Evolutionary conservation across 2,113 vertebrate species (phyloP).

Genomic region (Otolemur garnettii): DNA sequence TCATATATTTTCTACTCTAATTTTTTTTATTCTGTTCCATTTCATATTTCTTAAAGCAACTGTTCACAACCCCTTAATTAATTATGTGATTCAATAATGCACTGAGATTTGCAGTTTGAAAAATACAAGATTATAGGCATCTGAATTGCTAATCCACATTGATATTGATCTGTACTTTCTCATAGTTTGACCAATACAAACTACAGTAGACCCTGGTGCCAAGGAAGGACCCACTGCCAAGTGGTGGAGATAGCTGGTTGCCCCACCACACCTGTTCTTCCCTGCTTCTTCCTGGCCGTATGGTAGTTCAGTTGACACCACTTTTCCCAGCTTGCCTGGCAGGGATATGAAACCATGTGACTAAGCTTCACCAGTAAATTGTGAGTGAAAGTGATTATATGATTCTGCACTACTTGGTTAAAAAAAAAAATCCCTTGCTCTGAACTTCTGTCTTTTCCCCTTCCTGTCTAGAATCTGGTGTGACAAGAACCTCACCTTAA

Average conservation of each 20-base stretch:
- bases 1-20: background rate
- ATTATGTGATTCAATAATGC: background rate
- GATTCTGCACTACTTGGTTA: background rate
- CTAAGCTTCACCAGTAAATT: background rate
- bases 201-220: background rate
- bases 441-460: background rate
- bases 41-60: background rate
- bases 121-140: background rate
- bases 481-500: background rate
- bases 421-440: constrained; percentile 34
- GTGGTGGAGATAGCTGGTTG: background rate
- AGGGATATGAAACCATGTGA: background rate
- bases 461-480: background rate
- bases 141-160: background rate
- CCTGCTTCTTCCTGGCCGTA: background rate
- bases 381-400: background rate
- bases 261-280: background rate
- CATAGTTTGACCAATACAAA: background rate
- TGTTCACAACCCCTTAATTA: background rate
- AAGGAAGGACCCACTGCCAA: background rate
- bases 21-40: background rate
- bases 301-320: background rate
- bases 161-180: background rate
- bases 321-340: background rate
- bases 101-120: background rate